A percentile compares a stretch with the other conserved stretches of the same genome.
Conservation (phyloP, 2,888 invertebrate species). For the Amphipoea oculea region DNA sequence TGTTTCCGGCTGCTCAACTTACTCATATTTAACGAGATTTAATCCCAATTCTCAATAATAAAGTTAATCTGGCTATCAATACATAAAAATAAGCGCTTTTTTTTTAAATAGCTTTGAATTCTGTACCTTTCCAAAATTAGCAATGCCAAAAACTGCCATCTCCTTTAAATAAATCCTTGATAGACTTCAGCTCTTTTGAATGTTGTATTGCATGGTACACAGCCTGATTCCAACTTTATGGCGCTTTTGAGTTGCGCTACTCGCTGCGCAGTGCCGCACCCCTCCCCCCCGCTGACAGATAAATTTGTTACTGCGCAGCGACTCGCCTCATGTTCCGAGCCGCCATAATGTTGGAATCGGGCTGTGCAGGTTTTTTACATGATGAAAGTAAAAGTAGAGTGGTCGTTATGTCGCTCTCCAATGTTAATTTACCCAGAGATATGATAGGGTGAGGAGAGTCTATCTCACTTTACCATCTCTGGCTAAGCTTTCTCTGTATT, state of each 20-base stretch:
- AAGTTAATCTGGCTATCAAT: too few relatives aligned
- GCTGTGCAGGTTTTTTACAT: background rate
- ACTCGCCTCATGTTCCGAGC: background rate
- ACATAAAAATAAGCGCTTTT: too few relatives aligned
- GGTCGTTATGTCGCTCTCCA: background rate
- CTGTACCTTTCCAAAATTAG: too few relatives aligned
- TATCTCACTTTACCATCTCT: background rate
- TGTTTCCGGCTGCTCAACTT: too few relatives aligned
- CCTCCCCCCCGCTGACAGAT: background rate
- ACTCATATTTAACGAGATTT: too few relatives aligned
- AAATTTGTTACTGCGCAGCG: background rate
- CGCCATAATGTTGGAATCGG: background rate
- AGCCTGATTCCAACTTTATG: background rate
- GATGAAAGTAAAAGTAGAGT: background rate
- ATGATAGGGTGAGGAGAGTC: background rate
- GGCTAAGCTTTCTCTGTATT: background rate
- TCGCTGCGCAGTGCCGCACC: background rate
- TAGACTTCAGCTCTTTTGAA: background rate
- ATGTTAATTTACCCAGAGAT: background rate
- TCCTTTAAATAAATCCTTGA: background rate
- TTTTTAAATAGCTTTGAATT: too few relatives aligned
- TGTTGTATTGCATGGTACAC: background rate
- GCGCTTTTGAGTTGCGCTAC: background rate
- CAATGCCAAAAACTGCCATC: too few relatives aligned
- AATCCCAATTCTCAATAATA: too few relatives aligned